These are phyloP conservation scores for Rhombomys opimus DNA, from an alignment of 2,113 vertebrate species.

Conservation along the genomic window DNA sequence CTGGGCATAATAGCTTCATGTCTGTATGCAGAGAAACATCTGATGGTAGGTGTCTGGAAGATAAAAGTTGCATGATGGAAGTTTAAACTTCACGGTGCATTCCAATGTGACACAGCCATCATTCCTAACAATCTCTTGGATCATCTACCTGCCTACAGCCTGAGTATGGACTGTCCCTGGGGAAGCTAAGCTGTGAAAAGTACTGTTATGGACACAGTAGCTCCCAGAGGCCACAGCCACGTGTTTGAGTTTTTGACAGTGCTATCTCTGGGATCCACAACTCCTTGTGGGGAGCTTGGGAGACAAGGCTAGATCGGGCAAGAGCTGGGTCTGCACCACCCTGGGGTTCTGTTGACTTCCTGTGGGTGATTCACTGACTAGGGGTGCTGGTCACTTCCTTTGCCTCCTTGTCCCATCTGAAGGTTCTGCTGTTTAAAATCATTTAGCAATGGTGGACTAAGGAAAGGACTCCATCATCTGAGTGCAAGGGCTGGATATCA, in stretches of 20 bases:
- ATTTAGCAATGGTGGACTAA: background rate
- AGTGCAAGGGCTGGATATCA: background rate
- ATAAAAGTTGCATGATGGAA: accelerated
- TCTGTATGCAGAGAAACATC: background rate
- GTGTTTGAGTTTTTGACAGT: background rate
- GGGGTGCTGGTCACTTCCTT: background rate
- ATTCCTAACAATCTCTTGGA: background rate
- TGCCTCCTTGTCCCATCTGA: background rate
- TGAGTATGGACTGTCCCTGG: background rate
- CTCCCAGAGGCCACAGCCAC: background rate
- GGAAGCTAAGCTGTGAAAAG: background rate
- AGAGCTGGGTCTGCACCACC: background rate
- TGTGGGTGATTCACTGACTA: background rate
- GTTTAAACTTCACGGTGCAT: background rate
- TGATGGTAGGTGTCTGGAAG: background rate
- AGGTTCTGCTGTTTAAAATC: background rate
- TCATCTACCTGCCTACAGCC: background rate
- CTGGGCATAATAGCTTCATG: background rate
- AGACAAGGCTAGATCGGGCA: background rate
- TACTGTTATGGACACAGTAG: background rate
- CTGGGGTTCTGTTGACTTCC: background rate
- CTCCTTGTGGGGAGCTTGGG: background rate
- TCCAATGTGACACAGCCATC: background rate
- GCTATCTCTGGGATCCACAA: background rate
- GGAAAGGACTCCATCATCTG: background rate